Evolutionary conservation across 2,888 invertebrate genomes (phyloP), one percentile per base, ranked within the genome.

Genomic region (Perdita meconis): DNA sequence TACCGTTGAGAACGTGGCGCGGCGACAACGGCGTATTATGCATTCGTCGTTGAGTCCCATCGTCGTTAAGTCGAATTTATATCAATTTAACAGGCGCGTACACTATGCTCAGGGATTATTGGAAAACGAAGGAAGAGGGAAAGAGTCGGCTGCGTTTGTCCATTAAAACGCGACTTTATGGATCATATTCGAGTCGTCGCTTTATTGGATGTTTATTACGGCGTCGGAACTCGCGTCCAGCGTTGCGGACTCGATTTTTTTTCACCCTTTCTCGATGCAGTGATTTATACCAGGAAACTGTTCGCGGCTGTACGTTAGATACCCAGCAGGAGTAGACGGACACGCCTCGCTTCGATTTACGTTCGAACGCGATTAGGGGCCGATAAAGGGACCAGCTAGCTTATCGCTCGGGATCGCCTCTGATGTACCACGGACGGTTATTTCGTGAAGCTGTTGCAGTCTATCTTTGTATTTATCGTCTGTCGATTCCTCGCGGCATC

Each of bases 221-320:
- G 40, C 34, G 44, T 64, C 40, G 40, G 22, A n/a, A n/a, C n/a
- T 24, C 42, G 4, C 24, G 30, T 63, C 70, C 51, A 24, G n/a
- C 34, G 42, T 61, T 56, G 36, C 56, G 26, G 53, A 4, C 8
- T 22, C 8, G n/a, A 26, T 47, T 63, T 71, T 71, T 80, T n/a
- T n/a, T n/a, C n/a, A n/a, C n/a, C n/a, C n/a, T n/a, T 65, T 22
- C 22, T 47, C 40, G 13, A 44, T 51, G 66, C 61, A n/a, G 24
- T 78, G 82, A 84, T 84, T 82, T 84, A 84, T 53, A 76, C 66
- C 68, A 84, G 84, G 75, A 84, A 84, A 80, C 71, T 65, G 26
- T 65, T 67, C 50, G 34, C 42, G 36, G 65, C 40, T 42, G 40
- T 53, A 63, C 40, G 69, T 53, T 63, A 44, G 69, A 64, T 73